Conservation (phyloP, 2,888 invertebrate species). For the Campoletis raptor region DNA sequence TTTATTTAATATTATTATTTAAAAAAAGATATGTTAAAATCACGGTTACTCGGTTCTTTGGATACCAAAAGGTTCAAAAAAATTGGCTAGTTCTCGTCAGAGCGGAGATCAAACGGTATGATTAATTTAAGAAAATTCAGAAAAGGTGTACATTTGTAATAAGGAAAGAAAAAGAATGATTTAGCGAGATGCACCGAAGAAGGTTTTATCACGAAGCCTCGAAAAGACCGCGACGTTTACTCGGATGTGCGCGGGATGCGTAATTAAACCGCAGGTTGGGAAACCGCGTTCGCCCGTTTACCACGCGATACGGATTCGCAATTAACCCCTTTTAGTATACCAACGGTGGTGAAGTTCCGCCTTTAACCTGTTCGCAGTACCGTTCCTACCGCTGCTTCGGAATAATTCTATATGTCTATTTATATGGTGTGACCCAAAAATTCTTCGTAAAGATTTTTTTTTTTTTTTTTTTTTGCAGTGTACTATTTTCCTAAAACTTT, state of each 20-base stretch:
- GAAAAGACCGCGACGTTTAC: conserved; percentile 60
- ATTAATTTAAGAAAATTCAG: conserved; percentile 24
- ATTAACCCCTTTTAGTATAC: conserved; percentile 72
- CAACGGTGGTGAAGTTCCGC: conserved; percentile 57
- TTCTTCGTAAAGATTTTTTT: background rate
- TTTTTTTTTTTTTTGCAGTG: background rate
- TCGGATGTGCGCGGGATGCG: conserved; percentile 64
- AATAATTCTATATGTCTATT: conserved; percentile 5
- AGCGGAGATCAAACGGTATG: background rate
- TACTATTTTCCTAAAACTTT: background rate
- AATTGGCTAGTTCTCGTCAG: background rate
- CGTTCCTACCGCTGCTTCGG: conserved; percentile 23
- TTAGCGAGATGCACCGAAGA: conserved; percentile 9
- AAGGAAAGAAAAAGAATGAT: background rate
- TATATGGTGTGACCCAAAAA: conserved; percentile 25
- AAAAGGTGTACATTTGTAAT: background rate
- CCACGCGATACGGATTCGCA: conserved; percentile 71
- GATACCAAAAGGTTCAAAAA: background rate
- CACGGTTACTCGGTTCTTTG: background rate
- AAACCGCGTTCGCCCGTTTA: conserved; percentile 72
- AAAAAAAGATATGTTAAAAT: no score
- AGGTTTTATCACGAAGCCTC: conserved; percentile 57
- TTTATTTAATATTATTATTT: no score
- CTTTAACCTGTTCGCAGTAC: conserved; percentile 58
- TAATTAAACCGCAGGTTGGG: conserved; percentile 73